Base-by-base conservation (phyloP, 2,113 vertebrate species). In the Ailurus styani region DNA sequence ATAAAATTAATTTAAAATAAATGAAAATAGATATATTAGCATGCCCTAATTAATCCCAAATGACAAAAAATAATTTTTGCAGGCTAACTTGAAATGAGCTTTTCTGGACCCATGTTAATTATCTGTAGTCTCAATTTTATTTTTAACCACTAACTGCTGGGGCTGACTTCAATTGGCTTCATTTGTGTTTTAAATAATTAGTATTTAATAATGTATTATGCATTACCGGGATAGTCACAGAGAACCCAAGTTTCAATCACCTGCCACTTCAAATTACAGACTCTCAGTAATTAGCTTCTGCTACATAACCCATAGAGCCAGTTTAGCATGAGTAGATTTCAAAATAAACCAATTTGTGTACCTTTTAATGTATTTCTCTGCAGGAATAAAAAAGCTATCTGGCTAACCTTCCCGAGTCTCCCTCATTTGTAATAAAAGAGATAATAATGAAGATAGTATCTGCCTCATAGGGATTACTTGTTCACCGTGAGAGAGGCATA, bases 201-300 rank as follows among this genome's bases (percentile, higher is more conserved):
- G 73, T 90, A 37, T 91, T 98, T 96, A 97, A 98, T 98, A 94
- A 97, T 96, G 92, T 78, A 96, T 95, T 93, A 95, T 78, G n/a
- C 75, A 93, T 96, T 89, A 94, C 50, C 95, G 47, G 95, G 79
- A 96, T 85, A 95, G 95, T 94, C 96, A 93, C n/a, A 91, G 84
- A 85, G 79, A 93, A 95, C 45, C 55, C 52, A 70, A 85, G 68
- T 93, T 96, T 97, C 95, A 95, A 96, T 97, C 95, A 97, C 84
- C 84, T 95, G 87, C 94, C 94, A 93, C 42, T 96, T 96, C 87
- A 96, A 93, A 95, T 96, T 85, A 86, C 21, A 95, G 50, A 55
- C 20, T 37, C 47, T 77, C 29, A 70, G 57, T 68, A 96, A 98
- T 96, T 97, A 96, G 72, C n/a, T 89, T 95, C 78, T 83, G 72